Conservation (phyloP, 2,888 invertebrate species). For the Calliscelio sp. region DNA sequence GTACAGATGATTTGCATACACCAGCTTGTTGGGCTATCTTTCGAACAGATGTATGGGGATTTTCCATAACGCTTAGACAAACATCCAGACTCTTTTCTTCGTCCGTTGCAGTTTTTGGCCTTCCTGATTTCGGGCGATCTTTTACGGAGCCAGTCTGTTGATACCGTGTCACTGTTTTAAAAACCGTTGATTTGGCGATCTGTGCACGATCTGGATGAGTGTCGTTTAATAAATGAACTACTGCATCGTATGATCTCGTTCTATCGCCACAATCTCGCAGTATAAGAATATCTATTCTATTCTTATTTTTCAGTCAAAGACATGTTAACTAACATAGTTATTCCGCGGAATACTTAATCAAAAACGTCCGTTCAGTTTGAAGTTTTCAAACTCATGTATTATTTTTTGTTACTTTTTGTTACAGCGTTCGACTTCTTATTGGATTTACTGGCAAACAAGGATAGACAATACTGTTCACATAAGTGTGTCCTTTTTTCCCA, state of each 20-base stretch:
- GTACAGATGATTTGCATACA: constrained; percentile 58
- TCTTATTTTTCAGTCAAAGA: constrained; percentile 9
- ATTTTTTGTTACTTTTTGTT: constrained; percentile 15
- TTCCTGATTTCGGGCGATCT: constrained; percentile 38
- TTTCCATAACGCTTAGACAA: constrained; percentile 45
- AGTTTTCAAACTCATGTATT: constrained; percentile 12
- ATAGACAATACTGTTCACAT: no score
- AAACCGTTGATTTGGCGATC: constrained; percentile 29
- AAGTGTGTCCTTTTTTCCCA: no score
- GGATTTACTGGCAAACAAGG: no score
- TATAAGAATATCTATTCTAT: constrained; percentile 32
- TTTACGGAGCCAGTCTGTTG: constrained; percentile 36
- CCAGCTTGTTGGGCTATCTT: constrained; percentile 38
- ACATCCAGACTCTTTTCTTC: constrained; percentile 33
- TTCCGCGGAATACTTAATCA: constrained; percentile 11
- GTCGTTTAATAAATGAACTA: constrained; percentile 33
- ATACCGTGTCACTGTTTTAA: constrained; percentile 18
- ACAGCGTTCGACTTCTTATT: no score
- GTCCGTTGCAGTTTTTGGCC: constrained; percentile 48
- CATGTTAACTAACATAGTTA: constrained; percentile 19
- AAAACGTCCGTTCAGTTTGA: constrained; percentile 14
- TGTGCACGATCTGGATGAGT: constrained; percentile 1
- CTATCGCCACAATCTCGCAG: constrained; percentile 13
- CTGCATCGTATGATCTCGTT: constrained; percentile 28
- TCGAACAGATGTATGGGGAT: constrained; percentile 41